Evolutionary conservation across 2,113 vertebrate genomes (phyloP).

Genomic region (Protomyctophum bolini): DNA sequence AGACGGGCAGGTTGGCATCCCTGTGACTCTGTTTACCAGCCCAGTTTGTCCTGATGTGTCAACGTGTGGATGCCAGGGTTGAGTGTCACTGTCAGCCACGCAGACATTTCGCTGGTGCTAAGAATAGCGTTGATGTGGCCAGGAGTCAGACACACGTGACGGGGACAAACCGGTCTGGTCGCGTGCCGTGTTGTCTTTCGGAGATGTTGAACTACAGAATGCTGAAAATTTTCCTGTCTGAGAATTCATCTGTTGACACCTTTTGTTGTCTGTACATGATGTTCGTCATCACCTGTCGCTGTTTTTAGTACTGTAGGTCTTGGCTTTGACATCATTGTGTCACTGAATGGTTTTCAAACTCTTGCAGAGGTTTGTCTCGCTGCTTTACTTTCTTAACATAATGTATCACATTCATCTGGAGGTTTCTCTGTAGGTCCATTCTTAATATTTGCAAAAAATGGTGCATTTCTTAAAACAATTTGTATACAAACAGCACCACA

Average conservation of each 20-base stretch:
- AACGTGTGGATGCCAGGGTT: not conserved
- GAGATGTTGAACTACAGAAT: conserved; percentile 27
- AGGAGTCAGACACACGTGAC: not conserved
- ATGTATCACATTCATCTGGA: too few relatives aligned
- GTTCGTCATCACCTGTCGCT: too few relatives aligned
- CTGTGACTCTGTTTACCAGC: not conserved
- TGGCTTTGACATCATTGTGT: too few relatives aligned
- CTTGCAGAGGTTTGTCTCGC: too few relatives aligned
- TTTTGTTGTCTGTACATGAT: not conserved
- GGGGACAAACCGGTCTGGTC: conserved; percentile 31
- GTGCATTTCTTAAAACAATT: too few relatives aligned
- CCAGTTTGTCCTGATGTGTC: not conserved
- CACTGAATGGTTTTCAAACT: too few relatives aligned
- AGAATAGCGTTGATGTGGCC: conserved; percentile 23
- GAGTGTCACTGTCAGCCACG: not conserved
- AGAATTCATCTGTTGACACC: not conserved
- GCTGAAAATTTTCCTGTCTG: conserved; percentile 24
- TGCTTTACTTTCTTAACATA: too few relatives aligned
- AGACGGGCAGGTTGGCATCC: too few relatives aligned
- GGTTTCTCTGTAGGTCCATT: too few relatives aligned
- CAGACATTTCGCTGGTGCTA: conserved; percentile 10
- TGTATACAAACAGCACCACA: too few relatives aligned
- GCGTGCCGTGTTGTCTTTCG: conserved; percentile 3
- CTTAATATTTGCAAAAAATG: too few relatives aligned
- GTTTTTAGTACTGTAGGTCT: too few relatives aligned